Conservation (phyloP, 2,113 vertebrate genomes). For the Garra rufa region DNA sequence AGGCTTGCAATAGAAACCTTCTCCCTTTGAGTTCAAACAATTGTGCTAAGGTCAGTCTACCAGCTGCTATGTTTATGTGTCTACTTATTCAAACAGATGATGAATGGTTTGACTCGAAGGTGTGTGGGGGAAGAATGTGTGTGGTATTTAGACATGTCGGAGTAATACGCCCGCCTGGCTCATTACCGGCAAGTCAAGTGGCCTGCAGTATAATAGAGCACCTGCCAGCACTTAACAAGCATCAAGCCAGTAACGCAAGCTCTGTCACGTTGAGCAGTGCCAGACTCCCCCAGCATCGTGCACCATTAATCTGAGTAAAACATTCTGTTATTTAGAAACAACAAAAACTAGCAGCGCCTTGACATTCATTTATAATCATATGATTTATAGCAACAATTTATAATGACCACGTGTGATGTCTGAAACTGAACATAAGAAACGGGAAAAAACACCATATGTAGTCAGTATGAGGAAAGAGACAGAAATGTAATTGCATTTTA, state of each 20-base stretch:
- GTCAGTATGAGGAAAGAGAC: too few relatives aligned
- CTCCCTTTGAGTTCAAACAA: neutral
- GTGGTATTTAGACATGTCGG: constrained; percentile 46
- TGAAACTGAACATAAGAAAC: too few relatives aligned
- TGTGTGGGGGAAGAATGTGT: neutral
- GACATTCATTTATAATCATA: too few relatives aligned
- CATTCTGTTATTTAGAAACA: neutral
- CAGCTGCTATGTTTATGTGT: neutral
- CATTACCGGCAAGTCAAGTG: constrained; percentile 52
- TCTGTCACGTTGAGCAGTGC: constrained; percentile 1
- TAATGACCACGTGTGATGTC: too few relatives aligned
- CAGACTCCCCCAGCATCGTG: neutral
- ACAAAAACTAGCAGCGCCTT: neutral
- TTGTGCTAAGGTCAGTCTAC: neutral
- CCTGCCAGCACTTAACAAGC: constrained; percentile 49
- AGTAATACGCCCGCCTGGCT: constrained; percentile 41
- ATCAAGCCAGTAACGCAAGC: constrained; percentile 10
- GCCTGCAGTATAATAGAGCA: constrained; percentile 54
- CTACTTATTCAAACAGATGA: constrained; percentile 19
- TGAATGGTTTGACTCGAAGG: neutral
- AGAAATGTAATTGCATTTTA: too few relatives aligned
- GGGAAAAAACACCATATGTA: too few relatives aligned
- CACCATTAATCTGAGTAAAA: neutral
- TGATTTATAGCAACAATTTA: too few relatives aligned
- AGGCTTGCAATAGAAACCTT: neutral